These are phyloP conservation scores for Zosterops japonicus DNA, from an alignment of 2,113 vertebrate species.

Conservation along the genomic window DNA sequence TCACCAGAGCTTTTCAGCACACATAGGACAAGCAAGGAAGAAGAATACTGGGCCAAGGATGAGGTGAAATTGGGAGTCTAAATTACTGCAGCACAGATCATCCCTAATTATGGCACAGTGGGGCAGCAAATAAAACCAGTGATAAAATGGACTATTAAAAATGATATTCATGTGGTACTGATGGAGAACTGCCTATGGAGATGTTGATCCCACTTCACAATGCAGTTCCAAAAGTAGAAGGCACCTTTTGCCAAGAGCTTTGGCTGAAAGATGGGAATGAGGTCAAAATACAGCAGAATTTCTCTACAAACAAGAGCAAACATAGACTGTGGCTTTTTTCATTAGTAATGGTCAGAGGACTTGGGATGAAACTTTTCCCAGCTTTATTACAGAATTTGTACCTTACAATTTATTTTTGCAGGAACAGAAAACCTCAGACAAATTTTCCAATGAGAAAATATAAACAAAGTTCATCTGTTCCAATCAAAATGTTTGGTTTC, in stretches of 20 bases:
- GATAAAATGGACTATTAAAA: not conserved
- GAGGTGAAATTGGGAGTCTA: not conserved
- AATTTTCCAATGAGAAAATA: not conserved
- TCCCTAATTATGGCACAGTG: not conserved
- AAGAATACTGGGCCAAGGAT: not conserved
- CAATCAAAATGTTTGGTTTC: not conserved
- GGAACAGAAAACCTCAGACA: not conserved
- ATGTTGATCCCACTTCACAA: not conserved
- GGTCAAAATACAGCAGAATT: slow-evolving; percentile 3
- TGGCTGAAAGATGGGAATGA: not conserved
- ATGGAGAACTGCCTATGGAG: not conserved
- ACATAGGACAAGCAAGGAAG: not conserved
- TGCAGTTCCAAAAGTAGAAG: not conserved
- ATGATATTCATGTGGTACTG: not conserved
- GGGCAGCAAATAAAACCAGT: not conserved
- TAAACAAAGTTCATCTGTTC: not conserved
- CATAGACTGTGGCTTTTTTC: not conserved
- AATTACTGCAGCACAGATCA: not conserved
- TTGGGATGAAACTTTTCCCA: not conserved
- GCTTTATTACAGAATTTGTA: not conserved
- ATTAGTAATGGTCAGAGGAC: not conserved
- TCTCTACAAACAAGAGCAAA: not conserved
- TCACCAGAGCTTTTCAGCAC: not conserved
- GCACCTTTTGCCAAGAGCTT: not conserved
- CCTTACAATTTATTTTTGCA: not conserved